Base-by-base conservation (phyloP, 2,888 invertebrate genomes). In the Campopleginae sp. region DNA sequence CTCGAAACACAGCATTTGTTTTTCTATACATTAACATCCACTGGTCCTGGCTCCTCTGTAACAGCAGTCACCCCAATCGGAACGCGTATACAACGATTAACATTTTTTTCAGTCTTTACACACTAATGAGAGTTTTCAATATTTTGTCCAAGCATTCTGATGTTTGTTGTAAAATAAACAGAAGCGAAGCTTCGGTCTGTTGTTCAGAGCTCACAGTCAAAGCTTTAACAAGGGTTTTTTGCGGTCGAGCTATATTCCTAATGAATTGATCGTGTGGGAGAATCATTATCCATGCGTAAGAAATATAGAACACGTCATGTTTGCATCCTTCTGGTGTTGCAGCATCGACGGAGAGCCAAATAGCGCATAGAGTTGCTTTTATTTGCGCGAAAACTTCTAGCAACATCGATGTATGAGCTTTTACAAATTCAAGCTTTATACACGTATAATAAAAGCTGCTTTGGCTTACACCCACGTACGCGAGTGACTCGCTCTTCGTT, bases 331-430 rank as follows among this genome's bases (percentile, higher is more conserved):
- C n/a, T 61, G 14, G 54, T 17, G 23, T 44, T 79, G n/a, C 51
- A 70, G 33, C 77, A 81, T 58, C 76, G 72, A 70, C 72, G n/a
- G n/a, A 17, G 23, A 44, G 46, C 23, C 38, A 27, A 44, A 74
- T 3, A 54, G 12, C 0, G 54, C 44, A 78, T 74, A 19, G 33
- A 46, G 12, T 44, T 7, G 38, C 27, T 17, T 72, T 77, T 51
- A 19, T 77, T 81, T 81, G 33, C 42, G 72, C 33, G 44, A 33
- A 77, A 48, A 27, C 46, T 44, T 46, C 38, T 58, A 76, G 38
- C 71, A 44, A 63, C 63, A 77, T 51, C 51, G 61, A 68, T 66
- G 63, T 42, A 31, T 58, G 75, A 70, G 79, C 78, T 85, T 75
- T 75, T 12, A 51, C 33, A 12, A 38, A 71, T n/a, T 33, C 58